Evolutionary conservation across 2,113 vertebrate genomes (phyloP).

Genomic region (Cettia cetti): DNA sequence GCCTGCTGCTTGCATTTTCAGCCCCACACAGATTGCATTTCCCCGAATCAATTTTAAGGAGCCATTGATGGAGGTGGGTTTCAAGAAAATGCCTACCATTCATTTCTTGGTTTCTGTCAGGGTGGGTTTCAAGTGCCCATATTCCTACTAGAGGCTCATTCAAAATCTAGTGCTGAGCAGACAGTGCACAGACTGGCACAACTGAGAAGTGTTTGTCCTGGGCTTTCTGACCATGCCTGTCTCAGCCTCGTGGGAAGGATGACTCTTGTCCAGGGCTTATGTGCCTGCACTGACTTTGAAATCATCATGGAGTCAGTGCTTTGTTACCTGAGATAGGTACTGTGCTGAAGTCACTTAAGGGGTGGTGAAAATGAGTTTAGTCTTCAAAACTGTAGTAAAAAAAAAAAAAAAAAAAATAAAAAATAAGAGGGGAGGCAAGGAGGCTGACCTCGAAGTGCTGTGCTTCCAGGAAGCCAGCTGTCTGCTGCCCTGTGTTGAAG

Average conservation of each 20-base stretch:
- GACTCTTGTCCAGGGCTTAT: background rate
- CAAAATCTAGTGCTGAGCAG: background rate
- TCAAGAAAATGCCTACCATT: background rate
- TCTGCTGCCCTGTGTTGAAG: background rate
- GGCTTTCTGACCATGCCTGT: background rate
- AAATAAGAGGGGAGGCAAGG: background rate
- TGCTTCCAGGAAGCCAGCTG: background rate
- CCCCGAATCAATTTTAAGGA: background rate
- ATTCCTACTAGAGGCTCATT: background rate
- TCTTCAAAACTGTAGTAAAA: background rate
- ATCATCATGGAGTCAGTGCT: background rate
- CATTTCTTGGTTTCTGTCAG: background rate
- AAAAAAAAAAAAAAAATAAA: background rate
- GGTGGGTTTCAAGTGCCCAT: background rate
- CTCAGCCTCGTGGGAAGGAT: background rate
- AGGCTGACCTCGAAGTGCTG: background rate
- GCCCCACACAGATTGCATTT: background rate
- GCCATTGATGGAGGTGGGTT: background rate
- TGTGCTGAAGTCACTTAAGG: background rate
- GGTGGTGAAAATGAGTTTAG: background rate
- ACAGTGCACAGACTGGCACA: background rate
- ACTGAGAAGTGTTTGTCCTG: background rate
- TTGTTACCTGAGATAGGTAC: background rate
- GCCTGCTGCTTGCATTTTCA: background rate
- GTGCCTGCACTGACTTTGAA: rapidly evolving